A percentile compares a stretch with the other conserved stretches of the same genome.
phyloP scores from a whole-genome alignment of 2,797 vertebrate genomes.

The Fratercula arctica region DNA sequence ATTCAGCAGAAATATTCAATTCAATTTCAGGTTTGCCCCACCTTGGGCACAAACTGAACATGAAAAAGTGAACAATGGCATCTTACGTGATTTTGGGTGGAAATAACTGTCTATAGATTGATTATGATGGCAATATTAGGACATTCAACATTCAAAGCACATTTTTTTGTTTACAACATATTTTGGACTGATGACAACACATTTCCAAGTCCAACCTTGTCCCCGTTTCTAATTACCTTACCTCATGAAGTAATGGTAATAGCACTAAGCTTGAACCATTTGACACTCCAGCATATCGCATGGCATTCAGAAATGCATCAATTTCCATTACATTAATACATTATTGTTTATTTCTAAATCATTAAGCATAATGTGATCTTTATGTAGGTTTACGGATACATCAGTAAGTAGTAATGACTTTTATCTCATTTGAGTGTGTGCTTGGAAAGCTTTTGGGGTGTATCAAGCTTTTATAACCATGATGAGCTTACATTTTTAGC shows the following conservation, averaged over 20 bases:
- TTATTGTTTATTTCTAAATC: slow-evolving; percentile 3
- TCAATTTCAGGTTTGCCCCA: not conserved
- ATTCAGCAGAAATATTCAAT: not conserved
- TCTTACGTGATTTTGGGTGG: not conserved
- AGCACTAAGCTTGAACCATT: not conserved
- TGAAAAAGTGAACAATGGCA: not conserved
- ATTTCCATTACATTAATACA: not conserved
- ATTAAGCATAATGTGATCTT: not conserved
- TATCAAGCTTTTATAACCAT: not conserved
- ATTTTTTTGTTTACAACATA: not conserved
- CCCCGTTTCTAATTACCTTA: not conserved
- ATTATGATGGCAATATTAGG: not conserved
- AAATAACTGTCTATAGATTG: not conserved
- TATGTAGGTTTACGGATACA: not conserved
- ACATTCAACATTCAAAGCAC: not conserved
- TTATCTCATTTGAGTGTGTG: not conserved
- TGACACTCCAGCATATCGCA: not conserved
- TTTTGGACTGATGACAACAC: not conserved
- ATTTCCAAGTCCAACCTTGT: not conserved
- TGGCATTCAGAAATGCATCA: not conserved
- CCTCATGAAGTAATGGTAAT: not conserved
- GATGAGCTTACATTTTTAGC: not conserved
- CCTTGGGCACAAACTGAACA: not conserved
- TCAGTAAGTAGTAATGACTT: not conserved
- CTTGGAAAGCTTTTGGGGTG: not conserved